These are phyloP conservation scores for Uloborus plumipes DNA, from an alignment of 2,888 invertebrate genomes.

Conservation along the genomic window DNA sequence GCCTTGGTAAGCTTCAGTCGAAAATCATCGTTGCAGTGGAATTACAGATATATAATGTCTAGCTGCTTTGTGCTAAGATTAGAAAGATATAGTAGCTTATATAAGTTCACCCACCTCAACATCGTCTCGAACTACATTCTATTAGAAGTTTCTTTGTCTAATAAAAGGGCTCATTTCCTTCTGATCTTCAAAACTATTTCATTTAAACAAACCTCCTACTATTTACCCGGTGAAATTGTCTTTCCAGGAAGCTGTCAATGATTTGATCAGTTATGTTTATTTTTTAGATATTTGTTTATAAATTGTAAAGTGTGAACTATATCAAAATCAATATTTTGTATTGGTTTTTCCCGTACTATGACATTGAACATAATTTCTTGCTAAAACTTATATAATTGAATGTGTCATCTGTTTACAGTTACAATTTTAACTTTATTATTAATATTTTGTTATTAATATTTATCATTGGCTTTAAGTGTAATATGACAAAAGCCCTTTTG, in stretches of 20 bases:
- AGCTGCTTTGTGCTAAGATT: constrained; percentile 90
- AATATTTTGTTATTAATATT: too few species aligned
- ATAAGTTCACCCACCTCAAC: constrained; percentile 80
- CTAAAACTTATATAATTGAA: too few species aligned
- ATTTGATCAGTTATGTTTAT: too few species aligned
- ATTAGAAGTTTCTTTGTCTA: constrained; percentile 71
- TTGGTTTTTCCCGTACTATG: too few species aligned
- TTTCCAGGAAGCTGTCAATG: constrained; percentile 79
- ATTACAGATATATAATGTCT: constrained; percentile 80
- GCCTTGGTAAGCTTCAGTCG: constrained; percentile 44
- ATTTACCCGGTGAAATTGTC: constrained; percentile 91
- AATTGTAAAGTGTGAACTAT: too few species aligned
- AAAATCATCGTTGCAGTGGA: constrained; percentile 55
- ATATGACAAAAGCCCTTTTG: too few species aligned
- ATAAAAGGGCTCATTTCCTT: constrained; percentile 77
- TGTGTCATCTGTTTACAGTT: too few species aligned
- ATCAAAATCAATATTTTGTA: too few species aligned
- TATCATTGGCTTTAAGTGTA: too few species aligned
- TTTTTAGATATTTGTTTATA: too few species aligned
- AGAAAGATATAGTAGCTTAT: constrained; percentile 89
- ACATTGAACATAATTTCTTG: too few species aligned
- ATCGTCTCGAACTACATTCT: constrained; percentile 33
- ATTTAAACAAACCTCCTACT: constrained; percentile 91
- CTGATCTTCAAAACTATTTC: constrained; percentile 91
- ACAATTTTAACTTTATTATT: too few species aligned